Conservation (phyloP, 1,140 invertebrate genomes). For the Epicauta chinensis region DNA sequence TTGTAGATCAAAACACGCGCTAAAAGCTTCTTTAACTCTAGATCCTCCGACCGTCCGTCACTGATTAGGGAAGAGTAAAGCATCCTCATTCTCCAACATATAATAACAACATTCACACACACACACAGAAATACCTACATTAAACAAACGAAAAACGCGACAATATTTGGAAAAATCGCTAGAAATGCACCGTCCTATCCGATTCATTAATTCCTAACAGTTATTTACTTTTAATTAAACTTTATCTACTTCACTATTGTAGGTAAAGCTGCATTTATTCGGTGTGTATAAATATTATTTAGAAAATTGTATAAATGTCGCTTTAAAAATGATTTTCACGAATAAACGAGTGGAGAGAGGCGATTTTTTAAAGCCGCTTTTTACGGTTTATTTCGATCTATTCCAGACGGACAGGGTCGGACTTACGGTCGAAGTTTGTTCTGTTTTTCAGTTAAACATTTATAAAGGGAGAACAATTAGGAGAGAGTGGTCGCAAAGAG, state of each 20-base stretch:
- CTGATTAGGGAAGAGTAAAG: conserved; percentile 22
- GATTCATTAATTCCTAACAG: conserved; percentile 19
- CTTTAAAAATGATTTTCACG: too few relatives aligned
- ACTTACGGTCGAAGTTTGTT: too few relatives aligned
- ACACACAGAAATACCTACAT: too few relatives aligned
- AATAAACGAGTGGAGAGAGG: too few relatives aligned
- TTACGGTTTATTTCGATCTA: too few relatives aligned
- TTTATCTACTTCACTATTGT: conserved; percentile 21
- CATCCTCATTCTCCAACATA: background rate
- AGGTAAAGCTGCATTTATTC: conserved; percentile 16
- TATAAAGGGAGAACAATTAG: too few relatives aligned
- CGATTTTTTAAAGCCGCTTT: too few relatives aligned
- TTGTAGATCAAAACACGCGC: conserved; percentile 32
- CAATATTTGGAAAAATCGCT: conserved; percentile 13
- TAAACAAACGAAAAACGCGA: conserved; percentile 12
- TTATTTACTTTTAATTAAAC: conserved; percentile 25
- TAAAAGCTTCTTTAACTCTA: conserved; percentile 28
- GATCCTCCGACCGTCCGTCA: conserved; percentile 14
- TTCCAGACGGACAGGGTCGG: too few relatives aligned
- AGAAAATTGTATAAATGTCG: too few relatives aligned
- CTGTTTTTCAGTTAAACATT: too few relatives aligned
- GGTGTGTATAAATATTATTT: conserved; percentile 2
- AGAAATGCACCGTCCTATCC: conserved; percentile 21
- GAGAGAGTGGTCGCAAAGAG: too few relatives aligned
- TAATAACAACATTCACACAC: too few relatives aligned